Evolutionary conservation across 2,888 invertebrate genomes (phyloP), one percentile per base, ranked within the genome.

Genomic region (Phorcus lineatus): DNA sequence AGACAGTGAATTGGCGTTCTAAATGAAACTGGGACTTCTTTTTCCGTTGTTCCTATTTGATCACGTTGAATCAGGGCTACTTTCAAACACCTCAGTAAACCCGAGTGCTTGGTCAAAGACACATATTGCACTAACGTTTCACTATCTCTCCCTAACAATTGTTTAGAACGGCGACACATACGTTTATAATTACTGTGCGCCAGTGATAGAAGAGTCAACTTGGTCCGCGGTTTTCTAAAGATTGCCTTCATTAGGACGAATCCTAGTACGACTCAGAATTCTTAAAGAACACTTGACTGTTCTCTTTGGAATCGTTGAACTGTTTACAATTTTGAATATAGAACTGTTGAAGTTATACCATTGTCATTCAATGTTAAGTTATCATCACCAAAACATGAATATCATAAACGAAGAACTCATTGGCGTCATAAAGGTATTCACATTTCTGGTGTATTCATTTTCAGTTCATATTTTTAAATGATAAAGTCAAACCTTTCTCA

Each of bases 121-220:
- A n/a, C 16, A n/a, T 67, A 67, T 70, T 36, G 36, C 40, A n/a
- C 28, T 40, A 19, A 17, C 17, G 19, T 40, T n/a, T 17, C 31
- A 11, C n/a, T 40, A 40, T 36, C 40, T 19, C 70, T 36, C 7
- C 67, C 19, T 31, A 19, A 36, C 70, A n/a, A 36, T 70, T 70
- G 70, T 70, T 70, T 70, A 70, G 70, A 31, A 70, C 28, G 70
- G 70, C 70, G 70, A 70, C 70, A 36, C 70, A 40, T 70, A 70
- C 36, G 70, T 70, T 70, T 31, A 40, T 40, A n/a, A 40, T 70
- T 70, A 70, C 36, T 70, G 70, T 36, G 28, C 70, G 31, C 16
- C 31, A 36, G 70, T 36, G 70, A 70, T 13, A 19, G 70, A 70
- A 31, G 62, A 62, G 62, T 24, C 62, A 19, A 36, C 62, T 11